Evolutionary conservation across 2,888 invertebrate genomes (phyloP), one percentile per base, ranked within the genome.

Genomic region (Conops quadrifasciatus): DNA sequence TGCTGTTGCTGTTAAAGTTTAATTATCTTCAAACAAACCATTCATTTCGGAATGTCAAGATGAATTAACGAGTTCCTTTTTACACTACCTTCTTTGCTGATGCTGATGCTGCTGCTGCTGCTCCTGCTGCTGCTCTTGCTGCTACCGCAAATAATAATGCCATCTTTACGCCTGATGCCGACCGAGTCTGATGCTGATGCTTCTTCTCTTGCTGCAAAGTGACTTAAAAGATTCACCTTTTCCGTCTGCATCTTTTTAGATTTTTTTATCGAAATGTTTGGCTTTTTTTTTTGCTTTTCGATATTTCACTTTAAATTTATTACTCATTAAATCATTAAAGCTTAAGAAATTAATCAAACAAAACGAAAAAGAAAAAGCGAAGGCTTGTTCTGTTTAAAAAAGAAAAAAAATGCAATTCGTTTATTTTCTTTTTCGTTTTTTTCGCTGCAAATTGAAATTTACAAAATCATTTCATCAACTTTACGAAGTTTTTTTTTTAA

Each of bases 41-140:
- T 75, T 76, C 76, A 76, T 77, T 77, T 75, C 62, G 73, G 75
- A 76, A 76, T 76, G 77, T 75, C 76, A 77, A 75, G 77, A 76
- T 74, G 77, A 75, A 45, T 58, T 67, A 58, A 47, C 58, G 51
- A 65, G 65, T 65, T 65, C 51, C 65, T 65, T 65, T 36, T 36
- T 49, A 65, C 28, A 19, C 5, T 45, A 15, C 43, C 36, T 36
- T 49, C 49, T 3, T 49, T 49, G 3, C 2, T 36, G 36, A 9
- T 9, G 36, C 5, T 36, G 36, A 4, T 36, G 36, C 4, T 36
- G 9, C 36, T 36, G 9, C 4, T 9, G 36, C 9, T 36, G 36
- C 36, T 36, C 5, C 36, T 36, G 36, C 36, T 36, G 5, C 36
- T 9, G 26, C 19, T 45, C 21, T 30, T 24, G 36, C 43, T 7